Evolutionary conservation across 2,888 invertebrate species (phyloP).

Genomic region (Dicycla oo): DNA sequence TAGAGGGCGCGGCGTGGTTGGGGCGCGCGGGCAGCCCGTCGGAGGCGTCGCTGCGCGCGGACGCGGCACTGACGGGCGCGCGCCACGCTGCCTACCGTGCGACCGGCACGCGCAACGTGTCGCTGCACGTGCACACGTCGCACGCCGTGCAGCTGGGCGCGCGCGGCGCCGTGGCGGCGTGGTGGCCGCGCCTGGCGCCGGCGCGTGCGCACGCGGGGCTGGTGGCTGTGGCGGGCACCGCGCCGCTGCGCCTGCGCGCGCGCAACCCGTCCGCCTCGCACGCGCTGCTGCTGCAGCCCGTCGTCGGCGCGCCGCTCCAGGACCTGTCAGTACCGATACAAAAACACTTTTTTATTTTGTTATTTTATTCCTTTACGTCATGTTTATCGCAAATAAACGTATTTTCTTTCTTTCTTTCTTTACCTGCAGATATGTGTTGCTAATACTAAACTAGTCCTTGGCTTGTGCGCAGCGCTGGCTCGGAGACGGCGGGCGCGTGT

Average conservation of each 20-base stretch:
- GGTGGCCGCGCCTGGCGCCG: conserved; percentile 68
- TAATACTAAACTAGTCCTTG: background rate
- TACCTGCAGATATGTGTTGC: no score
- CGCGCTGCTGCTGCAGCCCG: conserved; percentile 92
- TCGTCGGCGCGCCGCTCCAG: conserved; percentile 51
- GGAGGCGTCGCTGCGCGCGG: conserved; percentile 66
- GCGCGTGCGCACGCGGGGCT: conserved; percentile 54
- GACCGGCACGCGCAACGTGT: conserved; percentile 90
- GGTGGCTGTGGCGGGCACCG: conserved; percentile 82
- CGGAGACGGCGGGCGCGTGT: conserved; percentile 51
- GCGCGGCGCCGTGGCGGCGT: conserved; percentile 61
- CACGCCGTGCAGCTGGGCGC: conserved; percentile 80
- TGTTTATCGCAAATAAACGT: no score
- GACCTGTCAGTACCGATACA: conserved; percentile 51
- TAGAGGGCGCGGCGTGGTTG: conserved; percentile 75
- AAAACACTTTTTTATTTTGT: no score
- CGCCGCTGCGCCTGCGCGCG: conserved; percentile 92
- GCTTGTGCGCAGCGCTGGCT: conserved; percentile 31
- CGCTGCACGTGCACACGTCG: conserved; percentile 94
- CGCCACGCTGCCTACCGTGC: conserved; percentile 56
- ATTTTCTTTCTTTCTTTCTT: no score
- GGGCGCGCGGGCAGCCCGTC: conserved; percentile 47
- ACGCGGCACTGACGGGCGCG: conserved; percentile 61
- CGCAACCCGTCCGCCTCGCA: conserved; percentile 93
- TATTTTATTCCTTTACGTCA: no score